Conservation (phyloP, 2,113 vertebrate genomes). For the Damaliscus lunatus region DNA sequence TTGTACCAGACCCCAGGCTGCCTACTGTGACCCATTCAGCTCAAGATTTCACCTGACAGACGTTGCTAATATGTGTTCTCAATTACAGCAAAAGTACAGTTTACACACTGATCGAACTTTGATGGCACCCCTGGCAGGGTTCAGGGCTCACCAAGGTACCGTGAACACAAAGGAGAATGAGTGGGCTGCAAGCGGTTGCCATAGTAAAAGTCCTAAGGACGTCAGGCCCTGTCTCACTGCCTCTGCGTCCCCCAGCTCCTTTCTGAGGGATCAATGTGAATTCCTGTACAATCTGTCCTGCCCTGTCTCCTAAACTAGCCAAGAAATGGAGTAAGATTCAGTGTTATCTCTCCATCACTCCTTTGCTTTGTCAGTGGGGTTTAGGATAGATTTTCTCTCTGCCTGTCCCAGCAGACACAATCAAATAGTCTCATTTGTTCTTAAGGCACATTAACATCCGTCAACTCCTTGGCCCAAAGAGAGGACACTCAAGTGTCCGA, state of each 20-base stretch:
- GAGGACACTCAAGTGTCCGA: neutral
- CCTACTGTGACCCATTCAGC: neutral
- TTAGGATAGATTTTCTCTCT: neutral
- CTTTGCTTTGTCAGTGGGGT: neutral
- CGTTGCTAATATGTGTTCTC: neutral
- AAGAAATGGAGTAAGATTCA: neutral
- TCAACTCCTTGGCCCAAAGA: neutral
- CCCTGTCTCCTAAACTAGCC: neutral
- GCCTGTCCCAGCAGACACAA: neutral
- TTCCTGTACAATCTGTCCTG: neutral
- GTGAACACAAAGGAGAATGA: neutral
- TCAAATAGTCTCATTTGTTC: neutral
- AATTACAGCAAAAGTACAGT: neutral
- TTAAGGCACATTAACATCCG: neutral
- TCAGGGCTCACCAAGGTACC: neutral
- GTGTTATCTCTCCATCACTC: too few species aligned
- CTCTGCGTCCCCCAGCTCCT: neutral
- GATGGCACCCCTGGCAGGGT: neutral
- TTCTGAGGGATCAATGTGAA: neutral
- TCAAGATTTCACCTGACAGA: neutral
- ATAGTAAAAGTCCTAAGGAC: neutral
- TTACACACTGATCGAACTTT: neutral
- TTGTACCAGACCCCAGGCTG: neutral
- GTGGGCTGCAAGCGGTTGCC: neutral
- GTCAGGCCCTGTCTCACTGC: neutral